Conservation (phyloP, 64 coral and sea anemone genomes). For the Stichodactyla helianthus region DNA sequence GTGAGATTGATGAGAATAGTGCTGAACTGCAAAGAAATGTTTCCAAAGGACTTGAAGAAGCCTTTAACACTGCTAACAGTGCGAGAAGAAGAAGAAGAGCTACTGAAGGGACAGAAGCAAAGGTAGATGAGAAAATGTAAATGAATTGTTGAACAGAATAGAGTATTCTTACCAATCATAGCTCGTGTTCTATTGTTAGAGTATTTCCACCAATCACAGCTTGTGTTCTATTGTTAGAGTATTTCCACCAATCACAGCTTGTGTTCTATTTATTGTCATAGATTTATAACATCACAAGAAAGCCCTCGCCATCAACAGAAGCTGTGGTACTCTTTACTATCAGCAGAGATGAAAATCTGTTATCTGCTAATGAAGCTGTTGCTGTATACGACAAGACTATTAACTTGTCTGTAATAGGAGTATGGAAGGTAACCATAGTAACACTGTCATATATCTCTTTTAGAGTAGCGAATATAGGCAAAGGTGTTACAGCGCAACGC, state of each 20-base stretch:
- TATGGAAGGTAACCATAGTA: background rate
- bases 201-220: background rate
- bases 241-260: background rate
- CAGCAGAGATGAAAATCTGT: no score
- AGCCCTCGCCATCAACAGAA: conserved; percentile 19
- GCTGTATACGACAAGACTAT: conserved; percentile 26
- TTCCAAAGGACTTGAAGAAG: no score
- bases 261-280: background rate
- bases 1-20: no score
- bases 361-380: no score
- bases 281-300: conserved; percentile 61
- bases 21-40: no score
- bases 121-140: conserved; percentile 37
- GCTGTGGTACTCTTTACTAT: no score
- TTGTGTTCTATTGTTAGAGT: no score
- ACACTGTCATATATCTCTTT: background rate
- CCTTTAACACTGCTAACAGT: no score
- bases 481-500: no score
- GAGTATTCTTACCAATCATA: no score
- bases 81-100: conserved; percentile 35
- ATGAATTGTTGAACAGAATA: no score
- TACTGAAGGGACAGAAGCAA: conserved; percentile 42
- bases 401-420: background rate
- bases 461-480: background rate
- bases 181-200: background rate